Conservation (phyloP, 1,140 invertebrate genomes). For the Anoplophora glabripennis region DNA sequence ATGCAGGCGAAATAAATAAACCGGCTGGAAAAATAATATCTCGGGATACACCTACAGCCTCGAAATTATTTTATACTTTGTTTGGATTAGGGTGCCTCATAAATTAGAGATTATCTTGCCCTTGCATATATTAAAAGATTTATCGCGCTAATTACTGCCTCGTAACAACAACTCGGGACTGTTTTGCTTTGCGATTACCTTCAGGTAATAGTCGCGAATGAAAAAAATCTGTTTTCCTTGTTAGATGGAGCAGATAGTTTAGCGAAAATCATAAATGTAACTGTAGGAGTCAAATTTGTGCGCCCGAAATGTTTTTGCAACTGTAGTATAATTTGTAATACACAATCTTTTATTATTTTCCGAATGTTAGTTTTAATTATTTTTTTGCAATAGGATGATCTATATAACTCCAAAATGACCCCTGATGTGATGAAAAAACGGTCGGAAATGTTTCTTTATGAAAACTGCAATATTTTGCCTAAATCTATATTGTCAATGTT, state of each 20-base stretch:
- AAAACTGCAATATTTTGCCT: too few relatives aligned
- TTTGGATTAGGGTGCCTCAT: neutral
- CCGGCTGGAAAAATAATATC: conserved; percentile 12
- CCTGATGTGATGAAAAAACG: too few relatives aligned
- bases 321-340: too few relatives aligned
- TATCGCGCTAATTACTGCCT: neutral
- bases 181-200: neutral
- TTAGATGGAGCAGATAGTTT: neutral
- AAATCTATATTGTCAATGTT: too few relatives aligned
- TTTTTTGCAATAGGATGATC: too few relatives aligned
- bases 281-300: too few relatives aligned
- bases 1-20: conserved; percentile 16
- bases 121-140: neutral
- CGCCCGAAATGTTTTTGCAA: too few relatives aligned
- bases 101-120: conserved; percentile 1
- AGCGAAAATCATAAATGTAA: too few relatives aligned
- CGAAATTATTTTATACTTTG: neutral
- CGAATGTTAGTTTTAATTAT: too few relatives aligned
- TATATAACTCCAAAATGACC: too few relatives aligned
- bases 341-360: too few relatives aligned
- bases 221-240: neutral
- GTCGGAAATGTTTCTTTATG: too few relatives aligned
- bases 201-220: neutral
- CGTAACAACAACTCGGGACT: neutral
- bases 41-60: neutral